Conservation (phyloP, 2,888 invertebrate species). For the Netelia fuscicornis region DNA sequence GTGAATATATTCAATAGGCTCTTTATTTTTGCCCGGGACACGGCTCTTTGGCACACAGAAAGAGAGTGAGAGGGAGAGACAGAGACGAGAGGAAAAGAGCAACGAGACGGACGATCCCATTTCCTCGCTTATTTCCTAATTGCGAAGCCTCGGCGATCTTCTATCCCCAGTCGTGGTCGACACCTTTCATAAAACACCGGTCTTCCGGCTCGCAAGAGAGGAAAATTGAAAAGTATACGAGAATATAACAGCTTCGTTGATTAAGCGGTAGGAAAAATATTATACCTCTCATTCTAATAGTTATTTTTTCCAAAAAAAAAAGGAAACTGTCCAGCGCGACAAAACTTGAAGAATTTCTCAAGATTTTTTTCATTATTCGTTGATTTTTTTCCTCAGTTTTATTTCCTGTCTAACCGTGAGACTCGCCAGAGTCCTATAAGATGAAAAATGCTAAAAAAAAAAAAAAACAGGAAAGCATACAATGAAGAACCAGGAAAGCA, state of each 20-base stretch:
- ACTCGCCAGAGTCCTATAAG: not conserved
- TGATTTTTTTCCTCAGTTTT: not conserved
- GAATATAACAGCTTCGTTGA: no score
- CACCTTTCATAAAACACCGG: no score
- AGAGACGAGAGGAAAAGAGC: slow-evolving; percentile 23
- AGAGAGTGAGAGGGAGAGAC: slow-evolving; percentile 25
- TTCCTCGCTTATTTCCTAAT: slow-evolving; percentile 68
- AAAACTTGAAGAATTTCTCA: no score
- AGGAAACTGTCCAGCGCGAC: no score
- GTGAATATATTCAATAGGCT: slow-evolving; percentile 31
- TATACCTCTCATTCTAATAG: no score
- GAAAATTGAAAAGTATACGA: no score
- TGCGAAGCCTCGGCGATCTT: slow-evolving; percentile 42
- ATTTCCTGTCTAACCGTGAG: not conserved
- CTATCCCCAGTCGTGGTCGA: slow-evolving; percentile 13
- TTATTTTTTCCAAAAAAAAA: no score
- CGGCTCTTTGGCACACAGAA: not conserved
- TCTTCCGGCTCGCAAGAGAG: no score
- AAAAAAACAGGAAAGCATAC: not conserved
- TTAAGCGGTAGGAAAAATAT: no score
- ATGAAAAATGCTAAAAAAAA: not conserved
- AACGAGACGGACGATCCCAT: slow-evolving; percentile 53
- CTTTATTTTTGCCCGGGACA: no score
- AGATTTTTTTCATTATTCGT: not conserved
- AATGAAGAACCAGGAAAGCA: not conserved